These are phyloP conservation scores for Eudemis profundana DNA, from an alignment of 2,888 invertebrate genomes.

Conservation along the genomic window DNA sequence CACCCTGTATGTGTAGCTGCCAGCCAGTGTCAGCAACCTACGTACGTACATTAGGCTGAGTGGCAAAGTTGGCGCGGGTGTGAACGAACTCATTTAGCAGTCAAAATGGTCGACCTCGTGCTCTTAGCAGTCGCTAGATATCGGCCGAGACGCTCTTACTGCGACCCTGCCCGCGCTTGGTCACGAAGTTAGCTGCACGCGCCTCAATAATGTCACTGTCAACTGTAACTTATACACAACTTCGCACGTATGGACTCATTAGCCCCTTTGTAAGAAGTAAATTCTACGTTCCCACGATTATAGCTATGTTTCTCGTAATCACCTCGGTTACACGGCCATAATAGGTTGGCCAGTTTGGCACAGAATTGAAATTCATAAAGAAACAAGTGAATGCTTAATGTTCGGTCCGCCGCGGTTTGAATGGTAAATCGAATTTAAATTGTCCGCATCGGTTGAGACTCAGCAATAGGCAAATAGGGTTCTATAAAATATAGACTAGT, in stretches of 20 bases:
- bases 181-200: conserved; percentile 57
- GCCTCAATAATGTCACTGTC: conserved; percentile 53
- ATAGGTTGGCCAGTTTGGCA: conserved; percentile 30
- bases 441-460: conserved; percentile 45
- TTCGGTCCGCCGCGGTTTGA: conserved; percentile 25
- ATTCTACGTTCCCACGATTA: conserved; percentile 43
- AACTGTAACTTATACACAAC: conserved; percentile 47
- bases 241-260: conserved; percentile 42
- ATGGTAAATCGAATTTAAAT: conserved; percentile 43
- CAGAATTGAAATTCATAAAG: conserved; percentile 42
- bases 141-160: conserved; percentile 56
- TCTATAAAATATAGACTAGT: conserved; percentile 72
- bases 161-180: conserved; percentile 57
- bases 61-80: conserved; percentile 69
- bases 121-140: conserved; percentile 58
- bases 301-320: conserved; percentile 36
- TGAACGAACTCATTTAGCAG: conserved; percentile 82
- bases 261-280: conserved; percentile 39
- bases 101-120: conserved; percentile 68
- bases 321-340: conserved; percentile 18
- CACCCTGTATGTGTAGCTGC: no score
- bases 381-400: conserved; percentile 41
- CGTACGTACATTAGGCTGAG: conserved; percentile 67
- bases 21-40: no score
- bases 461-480: conserved; percentile 62